phyloP scores from a whole-genome alignment of 2,797 vertebrate genomes.

The Petrocephalus sullivani region DNA sequence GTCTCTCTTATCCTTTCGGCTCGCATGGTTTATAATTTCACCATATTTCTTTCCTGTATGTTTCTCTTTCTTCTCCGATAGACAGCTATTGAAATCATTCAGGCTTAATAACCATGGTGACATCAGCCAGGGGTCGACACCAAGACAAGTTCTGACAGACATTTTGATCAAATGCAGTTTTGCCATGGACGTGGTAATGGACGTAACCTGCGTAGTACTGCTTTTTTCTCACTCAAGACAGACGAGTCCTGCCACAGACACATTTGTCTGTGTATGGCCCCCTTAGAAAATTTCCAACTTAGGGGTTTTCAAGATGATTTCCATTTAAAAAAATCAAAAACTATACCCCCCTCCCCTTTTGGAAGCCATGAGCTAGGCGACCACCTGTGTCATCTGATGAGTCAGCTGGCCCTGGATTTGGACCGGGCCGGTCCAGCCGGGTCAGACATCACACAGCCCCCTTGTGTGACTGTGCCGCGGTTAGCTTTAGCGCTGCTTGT shows the following conservation, averaged over 20 bases:
- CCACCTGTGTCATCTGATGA: neutral
- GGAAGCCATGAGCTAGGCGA: neutral
- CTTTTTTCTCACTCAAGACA: neutral
- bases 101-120: neutral
- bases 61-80: neutral
- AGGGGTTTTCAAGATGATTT: too few species aligned
- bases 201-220: neutral
- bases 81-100: neutral
- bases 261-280: too few species aligned
- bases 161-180: neutral
- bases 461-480: neutral
- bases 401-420: neutral
- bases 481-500: neutral
- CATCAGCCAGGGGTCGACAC: neutral
- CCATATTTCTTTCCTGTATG: neutral
- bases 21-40: neutral
- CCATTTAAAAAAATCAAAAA: too few species aligned
- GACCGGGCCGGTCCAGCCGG: neutral
- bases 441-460: neutral
- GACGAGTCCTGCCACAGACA: too few species aligned
- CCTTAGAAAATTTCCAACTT: too few species aligned
- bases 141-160: neutral
- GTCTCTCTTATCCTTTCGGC: neutral
- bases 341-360: too few species aligned
- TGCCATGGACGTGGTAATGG: neutral